phyloP scores from a whole-genome alignment of 64 coral and sea anemone species.

The Stichodactyla helianthus region DNA sequence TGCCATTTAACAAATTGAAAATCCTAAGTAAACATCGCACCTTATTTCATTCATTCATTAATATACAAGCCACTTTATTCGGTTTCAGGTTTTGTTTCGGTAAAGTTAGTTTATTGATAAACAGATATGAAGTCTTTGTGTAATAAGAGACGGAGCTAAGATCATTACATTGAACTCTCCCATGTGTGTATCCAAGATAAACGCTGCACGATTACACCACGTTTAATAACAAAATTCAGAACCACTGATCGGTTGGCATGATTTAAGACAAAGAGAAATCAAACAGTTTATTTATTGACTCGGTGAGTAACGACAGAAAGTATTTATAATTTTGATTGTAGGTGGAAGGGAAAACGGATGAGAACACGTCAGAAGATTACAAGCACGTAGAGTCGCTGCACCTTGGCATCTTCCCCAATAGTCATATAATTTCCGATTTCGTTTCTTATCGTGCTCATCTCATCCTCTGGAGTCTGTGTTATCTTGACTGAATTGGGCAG shows the following conservation, averaged over 20 bases:
- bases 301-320: background rate
- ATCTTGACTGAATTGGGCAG: slow-evolving; percentile 1
- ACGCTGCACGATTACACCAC: background rate
- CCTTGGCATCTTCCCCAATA: slow-evolving; percentile 5
- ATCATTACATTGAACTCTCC: background rate
- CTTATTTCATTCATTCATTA: slow-evolving; percentile 8
- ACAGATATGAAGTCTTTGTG: background rate
- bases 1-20: background rate
- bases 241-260: background rate
- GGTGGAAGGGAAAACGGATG: slow-evolving; percentile 1
- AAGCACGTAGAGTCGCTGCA: background rate
- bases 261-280: slow-evolving; percentile 12
- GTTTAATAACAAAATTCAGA: slow-evolving; percentile 3
- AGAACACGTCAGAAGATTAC: slow-evolving; percentile 4
- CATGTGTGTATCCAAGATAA: slow-evolving; percentile 1
- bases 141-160: background rate
- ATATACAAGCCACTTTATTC: slow-evolving; percentile 23
- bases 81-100: background rate
- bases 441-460: background rate
- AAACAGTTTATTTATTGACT: slow-evolving; percentile 13
- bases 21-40: background rate
- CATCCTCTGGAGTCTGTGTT: slow-evolving; percentile 15
- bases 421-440: slow-evolving; percentile 24
- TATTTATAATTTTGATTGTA: background rate
- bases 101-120: slow-evolving; percentile 1